These are phyloP conservation scores for Pantala flavescens DNA, from an alignment of 1,140 invertebrate genomes.

Conservation along the genomic window DNA sequence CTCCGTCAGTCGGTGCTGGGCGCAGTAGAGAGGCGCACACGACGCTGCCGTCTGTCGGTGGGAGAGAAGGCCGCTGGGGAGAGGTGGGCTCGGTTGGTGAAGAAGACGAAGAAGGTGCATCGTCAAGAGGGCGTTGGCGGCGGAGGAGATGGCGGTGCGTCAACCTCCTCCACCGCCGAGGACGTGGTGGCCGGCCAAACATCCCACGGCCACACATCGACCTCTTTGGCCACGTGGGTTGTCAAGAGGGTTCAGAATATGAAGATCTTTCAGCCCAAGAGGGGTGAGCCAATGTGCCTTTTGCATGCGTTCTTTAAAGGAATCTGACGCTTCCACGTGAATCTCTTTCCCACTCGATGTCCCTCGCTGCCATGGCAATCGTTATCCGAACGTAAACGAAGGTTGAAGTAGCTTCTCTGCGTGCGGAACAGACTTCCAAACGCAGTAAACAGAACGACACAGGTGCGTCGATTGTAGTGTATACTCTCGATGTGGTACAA, in stretches of 20 bases:
- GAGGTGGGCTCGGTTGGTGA: background rate
- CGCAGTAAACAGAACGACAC: too few species aligned
- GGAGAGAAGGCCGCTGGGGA: background rate
- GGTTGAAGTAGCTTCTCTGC: too few species aligned
- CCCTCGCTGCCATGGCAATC: too few species aligned
- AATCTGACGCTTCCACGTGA: too few species aligned
- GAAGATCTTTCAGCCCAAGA: conserved; percentile 14
- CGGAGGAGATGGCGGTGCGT: background rate
- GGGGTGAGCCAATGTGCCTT: background rate
- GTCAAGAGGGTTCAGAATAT: background rate
- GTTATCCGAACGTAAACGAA: too few species aligned
- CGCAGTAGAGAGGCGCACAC: too few species aligned
- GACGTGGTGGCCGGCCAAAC: background rate
- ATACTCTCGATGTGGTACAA: too few species aligned
- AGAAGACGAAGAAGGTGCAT: background rate
- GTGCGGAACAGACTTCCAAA: too few species aligned
- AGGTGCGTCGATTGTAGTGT: too few species aligned
- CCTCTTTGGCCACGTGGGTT: background rate
- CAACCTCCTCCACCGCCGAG: background rate
- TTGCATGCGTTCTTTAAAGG: too few species aligned
- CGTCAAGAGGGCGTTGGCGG: background rate
- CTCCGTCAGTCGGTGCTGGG: too few species aligned
- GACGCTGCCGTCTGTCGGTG: background rate
- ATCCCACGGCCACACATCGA: background rate
- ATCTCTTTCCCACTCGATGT: too few species aligned